Evolutionary conservation across 2,797 vertebrate genomes (phyloP), one percentile per base, ranked within the genome.

Genomic region (Botia almorhae): DNA sequence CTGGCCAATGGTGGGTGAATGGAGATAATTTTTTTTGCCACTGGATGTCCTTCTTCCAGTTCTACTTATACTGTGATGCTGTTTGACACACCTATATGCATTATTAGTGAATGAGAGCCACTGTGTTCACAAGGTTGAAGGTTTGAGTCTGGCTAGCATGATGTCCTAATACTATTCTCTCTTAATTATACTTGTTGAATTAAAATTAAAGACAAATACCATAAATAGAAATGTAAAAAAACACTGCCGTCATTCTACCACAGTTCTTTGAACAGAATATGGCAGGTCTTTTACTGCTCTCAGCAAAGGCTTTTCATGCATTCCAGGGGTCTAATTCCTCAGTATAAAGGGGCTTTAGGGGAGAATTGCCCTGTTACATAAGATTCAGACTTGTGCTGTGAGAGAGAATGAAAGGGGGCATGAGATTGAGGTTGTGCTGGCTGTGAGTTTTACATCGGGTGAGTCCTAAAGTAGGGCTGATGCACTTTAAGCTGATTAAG

Each of bases 301-400:
- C 43, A 74, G 69, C 76, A 82, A 74, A 82, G 69, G 73, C 64
- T 80, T 74, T 71, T 73, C 80, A 80, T 71, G 58, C 56, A 84
- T 84, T 84, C 73, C 82, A 83, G 79, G 65, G 69, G 65, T 74
- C 78, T 82, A 84, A 84, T 86, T 84, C 77, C 36, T 26, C 48
- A n/a, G 65, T 78, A 76, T 76, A 71, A 81, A 69, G 72, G 69
- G 80, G 75, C 48, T 86, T 86, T 78, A 53, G 75, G 73, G 76
- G 67, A 77, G 81, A 85, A 82, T 78, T 71, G 46, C 63, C 74
- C 67, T 71, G 69, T 85, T 82, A 82, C 69, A 76, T 82, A 83
- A 82, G 79, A 74, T 43, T 74, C 51, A 69, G 76, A 46, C 78
- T 77, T 56, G 23, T 76, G 23, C 39, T 77, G 19, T 48, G 70